Percentiles rank a stretch among this genome's conserved stretches.
phyloP scores from a whole-genome alignment of 2,797 vertebrate species.

The Brachyalestes nurse region DNA sequence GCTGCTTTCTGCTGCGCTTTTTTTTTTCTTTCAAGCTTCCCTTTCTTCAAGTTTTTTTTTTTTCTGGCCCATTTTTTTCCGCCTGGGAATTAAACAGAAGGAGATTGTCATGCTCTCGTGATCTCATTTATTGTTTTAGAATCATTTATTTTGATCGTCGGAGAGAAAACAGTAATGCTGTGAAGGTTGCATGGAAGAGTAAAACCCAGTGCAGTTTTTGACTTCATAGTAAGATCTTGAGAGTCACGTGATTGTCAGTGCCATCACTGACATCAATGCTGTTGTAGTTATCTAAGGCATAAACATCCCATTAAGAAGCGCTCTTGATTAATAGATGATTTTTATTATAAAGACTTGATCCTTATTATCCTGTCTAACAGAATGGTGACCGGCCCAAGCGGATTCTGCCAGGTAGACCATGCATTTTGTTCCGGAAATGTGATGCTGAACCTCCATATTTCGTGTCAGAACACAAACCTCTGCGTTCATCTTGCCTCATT shows the following conservation, averaged over 20 bases:
- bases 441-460: neutral
- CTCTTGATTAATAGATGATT: constrained; percentile 46
- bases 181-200: constrained; percentile 13
- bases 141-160: constrained; percentile 42
- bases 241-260: constrained; percentile 25
- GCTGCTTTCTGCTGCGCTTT: constrained; percentile 55
- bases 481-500: constrained; percentile 26
- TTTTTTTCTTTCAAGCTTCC: constrained; percentile 37
- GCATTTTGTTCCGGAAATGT: neutral
- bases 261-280: constrained; percentile 20
- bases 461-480: constrained; percentile 14
- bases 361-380: constrained; percentile 42
- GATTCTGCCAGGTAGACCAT: constrained; percentile 26
- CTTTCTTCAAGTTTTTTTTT: constrained; percentile 40
- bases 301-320: constrained; percentile 40
- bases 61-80: constrained; percentile 28
- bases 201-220: constrained; percentile 30
- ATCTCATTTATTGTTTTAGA: constrained; percentile 52
- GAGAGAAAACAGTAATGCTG: constrained; percentile 34
- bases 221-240: constrained; percentile 13
- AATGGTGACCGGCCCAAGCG: constrained; percentile 24
- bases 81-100: constrained; percentile 60
- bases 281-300: constrained; percentile 11
- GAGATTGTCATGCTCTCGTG: constrained; percentile 42
- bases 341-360: constrained; percentile 47